Evolutionary conservation across 2,113 vertebrate species (phyloP).

Genomic region (Amblyornis subalaris): DNA sequence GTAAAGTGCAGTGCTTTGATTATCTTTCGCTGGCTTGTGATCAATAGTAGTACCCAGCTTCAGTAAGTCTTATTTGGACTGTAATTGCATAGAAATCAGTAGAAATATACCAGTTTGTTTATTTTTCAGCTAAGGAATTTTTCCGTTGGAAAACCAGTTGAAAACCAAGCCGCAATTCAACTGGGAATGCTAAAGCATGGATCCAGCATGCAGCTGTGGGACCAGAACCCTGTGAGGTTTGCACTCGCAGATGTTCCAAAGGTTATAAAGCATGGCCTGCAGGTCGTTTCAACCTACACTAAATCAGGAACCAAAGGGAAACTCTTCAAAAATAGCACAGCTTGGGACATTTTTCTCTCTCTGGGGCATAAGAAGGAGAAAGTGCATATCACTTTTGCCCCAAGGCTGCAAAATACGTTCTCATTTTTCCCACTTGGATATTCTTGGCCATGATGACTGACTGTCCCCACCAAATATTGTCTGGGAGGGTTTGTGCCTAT

Average conservation of each 20-base stretch:
- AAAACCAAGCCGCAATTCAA: fast-evolving
- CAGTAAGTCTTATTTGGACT: neutral
- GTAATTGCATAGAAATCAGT: neutral
- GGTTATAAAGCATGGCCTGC: neutral
- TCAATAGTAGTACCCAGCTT: neutral
- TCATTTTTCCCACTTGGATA: neutral
- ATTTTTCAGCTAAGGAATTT: neutral
- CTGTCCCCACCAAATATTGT: neutral
- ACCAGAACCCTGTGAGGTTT: neutral
- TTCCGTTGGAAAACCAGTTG: neutral
- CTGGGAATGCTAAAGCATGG: neutral
- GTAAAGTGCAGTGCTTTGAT: neutral
- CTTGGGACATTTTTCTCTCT: neutral
- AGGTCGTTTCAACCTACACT: neutral
- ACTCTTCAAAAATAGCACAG: neutral
- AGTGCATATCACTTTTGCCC: neutral
- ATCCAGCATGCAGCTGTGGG: neutral
- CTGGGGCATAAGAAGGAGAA: neutral
- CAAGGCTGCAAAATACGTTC: neutral
- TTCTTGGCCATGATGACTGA: neutral
- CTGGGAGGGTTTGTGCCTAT: neutral
- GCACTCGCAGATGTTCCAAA: neutral
- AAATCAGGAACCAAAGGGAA: neutral
- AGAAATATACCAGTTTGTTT: neutral
- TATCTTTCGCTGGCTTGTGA: neutral